Conservation (phyloP, 2,113 vertebrate species). For the Cebidichthys violaceus region DNA sequence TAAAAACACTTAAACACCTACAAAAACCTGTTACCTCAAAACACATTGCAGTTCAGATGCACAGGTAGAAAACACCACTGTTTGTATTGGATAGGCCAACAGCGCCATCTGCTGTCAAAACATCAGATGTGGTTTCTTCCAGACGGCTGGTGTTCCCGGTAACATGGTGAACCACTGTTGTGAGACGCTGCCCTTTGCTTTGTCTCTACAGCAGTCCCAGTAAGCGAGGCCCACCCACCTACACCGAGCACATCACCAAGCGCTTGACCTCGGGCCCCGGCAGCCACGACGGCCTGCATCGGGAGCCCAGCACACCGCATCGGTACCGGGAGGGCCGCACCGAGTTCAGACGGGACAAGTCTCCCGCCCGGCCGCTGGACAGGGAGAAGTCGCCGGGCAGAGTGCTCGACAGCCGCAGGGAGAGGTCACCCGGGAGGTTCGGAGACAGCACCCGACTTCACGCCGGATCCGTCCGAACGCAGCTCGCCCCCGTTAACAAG, state of each 20-base stretch:
- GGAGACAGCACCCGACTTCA: conserved; percentile 92
- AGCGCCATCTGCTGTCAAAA: conserved; percentile 47
- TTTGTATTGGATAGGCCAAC: conserved; percentile 10
- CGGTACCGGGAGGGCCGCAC: conserved; percentile 96
- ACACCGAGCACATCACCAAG: conserved; percentile 99
- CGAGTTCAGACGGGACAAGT: conserved; percentile 96
- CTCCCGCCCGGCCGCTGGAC: conserved; percentile 93
- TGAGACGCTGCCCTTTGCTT: not conserved
- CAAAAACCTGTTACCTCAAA: not conserved
- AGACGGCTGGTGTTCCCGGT: not conserved
- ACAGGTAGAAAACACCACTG: not conserved
- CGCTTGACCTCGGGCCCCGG: conserved; percentile 92
- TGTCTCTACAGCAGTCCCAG: conserved; percentile 89
- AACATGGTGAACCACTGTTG: not conserved
- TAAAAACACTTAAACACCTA: conserved; percentile 17
- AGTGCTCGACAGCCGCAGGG: conserved; percentile 92
- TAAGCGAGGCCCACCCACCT: conserved; percentile 96
- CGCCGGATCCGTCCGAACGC: conserved; percentile 90
- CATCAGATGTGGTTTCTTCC: not conserved
- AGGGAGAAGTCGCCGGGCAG: conserved; percentile 96
- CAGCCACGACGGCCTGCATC: conserved; percentile 90
- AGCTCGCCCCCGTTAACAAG: conserved; percentile 97
- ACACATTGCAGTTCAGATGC: conserved; percentile 19
- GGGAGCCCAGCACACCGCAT: conserved; percentile 97
- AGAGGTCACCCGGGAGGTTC: conserved; percentile 94